A percentile compares a stretch with the other conserved stretches of the same genome.
Evolutionary conservation across 2,797 vertebrate genomes (phyloP).

Genomic region (Sylvia borin): DNA sequence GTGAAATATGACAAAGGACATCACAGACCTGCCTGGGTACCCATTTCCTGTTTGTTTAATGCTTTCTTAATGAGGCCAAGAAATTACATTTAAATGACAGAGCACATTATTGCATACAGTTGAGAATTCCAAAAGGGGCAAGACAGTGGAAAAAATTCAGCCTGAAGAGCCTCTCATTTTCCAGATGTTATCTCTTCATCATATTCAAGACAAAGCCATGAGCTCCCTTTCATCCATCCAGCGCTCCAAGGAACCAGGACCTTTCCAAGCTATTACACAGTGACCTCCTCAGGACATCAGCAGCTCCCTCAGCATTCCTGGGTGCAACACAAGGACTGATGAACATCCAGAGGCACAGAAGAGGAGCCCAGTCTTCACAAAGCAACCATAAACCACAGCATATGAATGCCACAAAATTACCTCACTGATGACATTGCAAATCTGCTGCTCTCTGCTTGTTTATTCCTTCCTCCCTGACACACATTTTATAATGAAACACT

Average conservation of each 20-base stretch:
- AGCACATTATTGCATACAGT: accelerated
- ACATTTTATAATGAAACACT: neutral
- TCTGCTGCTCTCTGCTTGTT: neutral
- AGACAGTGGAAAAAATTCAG: neutral
- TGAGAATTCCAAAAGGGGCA: neutral
- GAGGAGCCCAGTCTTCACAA: neutral
- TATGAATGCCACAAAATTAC: neutral
- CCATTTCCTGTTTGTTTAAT: neutral
- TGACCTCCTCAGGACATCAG: neutral
- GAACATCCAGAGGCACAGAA: too few species aligned
- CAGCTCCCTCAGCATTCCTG: neutral
- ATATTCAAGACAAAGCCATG: accelerated
- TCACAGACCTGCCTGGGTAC: neutral
- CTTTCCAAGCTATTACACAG: accelerated
- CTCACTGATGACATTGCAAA: neutral
- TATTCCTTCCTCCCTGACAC: neutral
- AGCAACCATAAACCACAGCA: neutral
- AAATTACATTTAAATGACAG: neutral
- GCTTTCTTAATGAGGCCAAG: neutral
- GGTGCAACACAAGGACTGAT: neutral
- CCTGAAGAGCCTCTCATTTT: neutral
- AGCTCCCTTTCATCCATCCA: neutral
- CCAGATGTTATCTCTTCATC: accelerated
- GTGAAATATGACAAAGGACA: neutral
- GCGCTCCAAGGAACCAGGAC: accelerated